These are phyloP conservation scores for Gallinago stenura DNA, from an alignment of 2,797 vertebrate species.

Conservation along the genomic window DNA sequence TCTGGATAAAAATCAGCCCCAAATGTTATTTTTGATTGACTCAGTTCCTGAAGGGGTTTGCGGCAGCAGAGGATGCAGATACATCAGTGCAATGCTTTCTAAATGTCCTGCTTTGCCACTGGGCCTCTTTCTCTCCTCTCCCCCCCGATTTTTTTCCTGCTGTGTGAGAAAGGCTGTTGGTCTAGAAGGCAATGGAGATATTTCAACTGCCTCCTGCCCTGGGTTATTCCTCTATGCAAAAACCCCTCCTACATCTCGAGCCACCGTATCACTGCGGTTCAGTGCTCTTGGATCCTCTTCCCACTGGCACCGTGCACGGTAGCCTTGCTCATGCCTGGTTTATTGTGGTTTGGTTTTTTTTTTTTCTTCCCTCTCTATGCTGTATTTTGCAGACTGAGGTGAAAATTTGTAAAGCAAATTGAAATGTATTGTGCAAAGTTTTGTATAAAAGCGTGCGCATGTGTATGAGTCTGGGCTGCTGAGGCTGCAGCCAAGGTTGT, in stretches of 20 bases:
- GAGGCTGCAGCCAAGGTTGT: background rate
- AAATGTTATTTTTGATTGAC: conserved; percentile 50
- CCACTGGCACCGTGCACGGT: rapidly evolving
- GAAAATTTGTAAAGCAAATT: background rate
- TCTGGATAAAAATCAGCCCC: conserved; percentile 43
- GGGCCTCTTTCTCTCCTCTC: background rate
- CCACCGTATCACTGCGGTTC: background rate
- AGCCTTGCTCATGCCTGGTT: background rate
- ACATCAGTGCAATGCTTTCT: background rate
- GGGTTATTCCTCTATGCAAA: background rate
- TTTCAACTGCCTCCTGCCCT: conserved; percentile 21
- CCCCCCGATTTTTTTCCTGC: background rate
- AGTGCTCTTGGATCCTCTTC: background rate
- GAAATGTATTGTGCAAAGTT: background rate
- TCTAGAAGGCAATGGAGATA: background rate
- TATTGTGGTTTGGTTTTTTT: background rate
- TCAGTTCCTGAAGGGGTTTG: conserved; percentile 48
- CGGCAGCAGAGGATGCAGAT: background rate
- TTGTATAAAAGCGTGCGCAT: rapidly evolving
- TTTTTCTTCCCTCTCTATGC: background rate
- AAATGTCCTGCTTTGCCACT: conserved; percentile 47
- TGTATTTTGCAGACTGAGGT: background rate
- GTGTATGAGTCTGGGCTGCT: background rate
- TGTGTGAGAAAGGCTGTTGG: background rate
- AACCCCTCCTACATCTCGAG: background rate